Evolutionary conservation across 2,797 vertebrate genomes (phyloP).

Genomic region (Trachops cirrhosus): DNA sequence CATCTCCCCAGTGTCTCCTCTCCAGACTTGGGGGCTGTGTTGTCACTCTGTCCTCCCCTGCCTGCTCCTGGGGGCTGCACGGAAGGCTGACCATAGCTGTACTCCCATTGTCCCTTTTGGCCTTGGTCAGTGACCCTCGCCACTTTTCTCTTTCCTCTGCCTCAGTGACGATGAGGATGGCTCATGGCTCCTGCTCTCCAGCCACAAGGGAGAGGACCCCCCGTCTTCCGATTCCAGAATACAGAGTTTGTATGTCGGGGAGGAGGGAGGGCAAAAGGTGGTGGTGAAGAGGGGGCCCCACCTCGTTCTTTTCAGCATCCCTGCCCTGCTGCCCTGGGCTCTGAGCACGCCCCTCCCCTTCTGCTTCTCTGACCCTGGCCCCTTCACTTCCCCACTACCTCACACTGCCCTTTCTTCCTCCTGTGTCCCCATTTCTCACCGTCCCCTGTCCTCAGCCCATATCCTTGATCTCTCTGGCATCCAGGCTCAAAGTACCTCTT

Average conservation of each 20-base stretch:
- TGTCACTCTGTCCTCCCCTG: not conserved
- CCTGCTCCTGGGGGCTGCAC: not conserved
- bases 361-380: not conserved
- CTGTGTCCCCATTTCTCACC: not conserved
- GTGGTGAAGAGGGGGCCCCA: not conserved
- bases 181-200: slow-evolving; percentile 80
- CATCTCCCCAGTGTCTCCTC: not conserved
- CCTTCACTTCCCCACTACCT: not conserved
- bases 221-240: slow-evolving; percentile 89
- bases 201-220: slow-evolving; percentile 77
- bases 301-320: not conserved
- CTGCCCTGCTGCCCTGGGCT: not conserved
- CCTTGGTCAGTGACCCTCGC: not conserved
- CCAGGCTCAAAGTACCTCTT: slow-evolving; percentile 13
- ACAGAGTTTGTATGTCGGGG: slow-evolving; percentile 90
- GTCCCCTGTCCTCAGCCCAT: not conserved
- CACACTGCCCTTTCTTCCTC: not conserved
- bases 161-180: slow-evolving; percentile 89
- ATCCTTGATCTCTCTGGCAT: not conserved
- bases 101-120: not conserved
- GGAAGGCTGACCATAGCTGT: not conserved
- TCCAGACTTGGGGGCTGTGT: not conserved
- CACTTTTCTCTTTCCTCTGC: slow-evolving; percentile 12
- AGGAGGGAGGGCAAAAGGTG: not conserved
- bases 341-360: not conserved